A percentile compares a stretch with the other conserved stretches of the same genome.
Conservation (phyloP, 2,888 invertebrate genomes). For the Phortica okadai region DNA sequence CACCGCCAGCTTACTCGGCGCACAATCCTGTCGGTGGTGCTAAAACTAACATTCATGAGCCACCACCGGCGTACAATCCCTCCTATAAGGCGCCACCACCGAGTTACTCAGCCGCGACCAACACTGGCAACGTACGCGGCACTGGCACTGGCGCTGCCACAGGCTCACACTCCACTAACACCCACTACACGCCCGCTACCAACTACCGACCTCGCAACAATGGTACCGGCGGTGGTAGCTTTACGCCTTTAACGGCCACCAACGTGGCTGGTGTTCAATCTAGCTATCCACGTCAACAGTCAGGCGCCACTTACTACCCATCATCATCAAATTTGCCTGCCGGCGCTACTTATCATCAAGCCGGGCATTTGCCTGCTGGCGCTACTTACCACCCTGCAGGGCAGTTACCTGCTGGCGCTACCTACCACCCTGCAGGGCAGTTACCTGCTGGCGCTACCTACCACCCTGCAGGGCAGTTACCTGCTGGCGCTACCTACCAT, state of each 20-base stretch:
- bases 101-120: conserved; percentile 64
- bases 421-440: conserved; percentile 46
- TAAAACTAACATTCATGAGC: conserved; percentile 70
- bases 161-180: conserved; percentile 1
- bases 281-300: conserved; percentile 66
- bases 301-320: conserved; percentile 58
- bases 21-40: conserved; percentile 72
- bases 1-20: conserved; percentile 74
- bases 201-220: conserved; percentile 64
- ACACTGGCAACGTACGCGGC: conserved; percentile 43
- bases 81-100: conserved; percentile 67
- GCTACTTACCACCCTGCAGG: conserved; percentile 44
- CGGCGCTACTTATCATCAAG: conserved; percentile 65
- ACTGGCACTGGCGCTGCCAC: conserved; percentile 26
- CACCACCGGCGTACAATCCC: conserved; percentile 71
- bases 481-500: conserved; percentile 56
- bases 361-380: conserved; percentile 61
- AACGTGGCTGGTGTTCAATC: conserved; percentile 67
- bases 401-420: conserved; percentile 56
- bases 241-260: conserved; percentile 68
- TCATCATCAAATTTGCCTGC: conserved; percentile 54
- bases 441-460: conserved; percentile 39
- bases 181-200: conserved; percentile 58
- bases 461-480: conserved; percentile 45
- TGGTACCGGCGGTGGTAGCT: conserved; percentile 53